Conservation (phyloP, 2,113 vertebrate genomes). For the Chionis minor region DNA sequence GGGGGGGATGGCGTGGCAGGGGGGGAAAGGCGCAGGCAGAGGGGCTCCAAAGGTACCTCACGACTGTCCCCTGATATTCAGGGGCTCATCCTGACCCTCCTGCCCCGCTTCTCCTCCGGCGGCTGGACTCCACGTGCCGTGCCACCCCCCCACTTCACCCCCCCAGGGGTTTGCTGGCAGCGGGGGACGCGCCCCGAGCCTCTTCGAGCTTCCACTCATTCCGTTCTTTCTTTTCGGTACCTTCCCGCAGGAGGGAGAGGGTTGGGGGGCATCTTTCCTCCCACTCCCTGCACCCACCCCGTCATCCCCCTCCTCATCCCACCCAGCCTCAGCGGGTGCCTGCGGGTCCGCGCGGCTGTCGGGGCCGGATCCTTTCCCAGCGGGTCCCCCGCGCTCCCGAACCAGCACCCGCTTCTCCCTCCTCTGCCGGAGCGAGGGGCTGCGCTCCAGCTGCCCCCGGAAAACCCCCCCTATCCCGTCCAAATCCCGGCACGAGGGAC, state of each 20-base stretch:
- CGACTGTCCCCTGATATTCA: conserved; percentile 76
- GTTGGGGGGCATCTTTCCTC: too few relatives aligned
- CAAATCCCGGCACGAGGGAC: neutral
- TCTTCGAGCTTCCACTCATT: neutral
- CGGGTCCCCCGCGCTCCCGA: neutral
- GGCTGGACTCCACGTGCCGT: neutral
- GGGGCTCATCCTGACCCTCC: conserved; percentile 50
- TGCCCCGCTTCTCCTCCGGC: neutral
- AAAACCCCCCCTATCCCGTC: neutral
- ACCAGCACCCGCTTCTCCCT: neutral
- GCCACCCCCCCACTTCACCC: neutral
- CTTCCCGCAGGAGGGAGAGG: neutral
- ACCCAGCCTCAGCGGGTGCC: neutral
- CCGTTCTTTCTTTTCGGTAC: neutral
- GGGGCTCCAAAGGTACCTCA: neutral
- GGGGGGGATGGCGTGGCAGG: too few relatives aligned
- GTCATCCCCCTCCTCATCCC: too few relatives aligned
- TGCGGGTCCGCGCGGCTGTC: neutral
- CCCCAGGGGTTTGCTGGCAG: neutral
- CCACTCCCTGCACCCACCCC: neutral
- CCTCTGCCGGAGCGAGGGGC: neutral
- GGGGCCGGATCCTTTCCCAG: neutral
- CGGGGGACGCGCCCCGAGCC: too few relatives aligned
- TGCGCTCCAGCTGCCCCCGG: neutral
- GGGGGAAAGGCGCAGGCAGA: neutral